phyloP scores from a whole-genome alignment of 1,140 invertebrate genomes.

The Coelopa frigida region DNA sequence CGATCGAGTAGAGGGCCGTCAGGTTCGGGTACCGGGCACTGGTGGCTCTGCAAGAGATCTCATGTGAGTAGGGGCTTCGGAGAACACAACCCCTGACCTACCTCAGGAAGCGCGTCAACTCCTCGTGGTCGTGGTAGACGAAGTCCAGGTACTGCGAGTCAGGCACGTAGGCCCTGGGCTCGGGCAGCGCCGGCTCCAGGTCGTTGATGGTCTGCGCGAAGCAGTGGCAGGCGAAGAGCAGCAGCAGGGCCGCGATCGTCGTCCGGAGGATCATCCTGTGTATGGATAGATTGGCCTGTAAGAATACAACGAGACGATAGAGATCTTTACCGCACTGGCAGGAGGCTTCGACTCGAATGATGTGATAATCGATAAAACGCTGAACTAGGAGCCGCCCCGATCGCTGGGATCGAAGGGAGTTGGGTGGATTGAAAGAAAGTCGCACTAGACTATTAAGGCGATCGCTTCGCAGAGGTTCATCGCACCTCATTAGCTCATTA shows the following conservation, averaged over 20 bases:
- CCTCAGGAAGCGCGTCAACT: conserved; percentile 75
- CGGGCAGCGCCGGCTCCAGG: conserved; percentile 22
- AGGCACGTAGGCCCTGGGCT: conserved; percentile 39
- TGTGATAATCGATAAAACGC: no score
- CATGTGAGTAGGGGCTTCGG: background rate
- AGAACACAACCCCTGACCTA: conserved; percentile 13
- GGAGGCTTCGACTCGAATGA: no score
- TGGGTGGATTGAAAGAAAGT: no score
- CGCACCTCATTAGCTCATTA: no score
- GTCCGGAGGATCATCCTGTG: conserved; percentile 33
- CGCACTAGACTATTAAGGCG: no score
- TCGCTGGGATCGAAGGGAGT: no score
- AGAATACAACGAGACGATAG: no score
- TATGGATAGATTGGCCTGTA: no score
- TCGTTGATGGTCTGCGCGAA: conserved; percentile 16
- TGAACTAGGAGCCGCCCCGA: no score
- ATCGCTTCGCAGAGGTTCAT: no score
- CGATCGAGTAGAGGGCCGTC: conserved; percentile 84
- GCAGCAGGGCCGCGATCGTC: conserved; percentile 17
- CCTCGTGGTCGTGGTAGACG: conserved; percentile 82
- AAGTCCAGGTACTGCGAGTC: conserved; percentile 57
- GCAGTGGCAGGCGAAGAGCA: conserved; percentile 19
- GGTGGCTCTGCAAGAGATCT: conserved; percentile 47
- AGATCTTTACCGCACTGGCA: no score
- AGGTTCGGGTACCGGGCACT: conserved; percentile 74